These are phyloP conservation scores for Cisticola juncidis DNA, from an alignment of 2,113 vertebrate genomes.

Conservation along the genomic window DNA sequence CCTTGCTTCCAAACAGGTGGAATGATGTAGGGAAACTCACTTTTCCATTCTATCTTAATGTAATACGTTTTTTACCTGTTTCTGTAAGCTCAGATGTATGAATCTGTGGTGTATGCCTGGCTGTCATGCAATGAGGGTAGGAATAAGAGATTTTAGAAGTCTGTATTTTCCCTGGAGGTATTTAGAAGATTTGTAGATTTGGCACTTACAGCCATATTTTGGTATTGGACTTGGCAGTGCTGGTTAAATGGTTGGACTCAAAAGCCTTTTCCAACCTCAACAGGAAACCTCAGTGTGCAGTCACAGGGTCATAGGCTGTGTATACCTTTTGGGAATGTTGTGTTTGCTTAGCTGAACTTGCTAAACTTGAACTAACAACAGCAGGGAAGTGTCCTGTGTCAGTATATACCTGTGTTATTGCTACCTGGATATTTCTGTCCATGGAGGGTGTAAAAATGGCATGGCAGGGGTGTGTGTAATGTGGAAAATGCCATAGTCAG, in stretches of 20 bases:
- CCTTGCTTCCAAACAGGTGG: neutral
- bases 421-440: neutral
- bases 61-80: neutral
- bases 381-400: neutral
- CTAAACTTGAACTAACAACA: neutral
- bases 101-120: neutral
- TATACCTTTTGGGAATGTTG: neutral
- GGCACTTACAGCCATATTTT: neutral
- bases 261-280: neutral
- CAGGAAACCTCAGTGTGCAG: neutral
- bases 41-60: neutral
- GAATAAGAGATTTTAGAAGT: neutral
- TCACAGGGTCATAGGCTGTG: neutral
- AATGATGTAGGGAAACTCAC: neutral
- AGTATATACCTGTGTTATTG: neutral
- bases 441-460: neutral
- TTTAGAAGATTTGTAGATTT: neutral
- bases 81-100: neutral
- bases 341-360: neutral
- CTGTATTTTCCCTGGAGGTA: neutral
- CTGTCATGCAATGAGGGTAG: neutral
- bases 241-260: neutral
- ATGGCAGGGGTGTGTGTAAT: neutral
- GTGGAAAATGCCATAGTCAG: neutral
- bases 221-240: neutral